Base-by-base conservation (phyloP, 2,113 vertebrate species). In the Scatophagus argus region DNA sequence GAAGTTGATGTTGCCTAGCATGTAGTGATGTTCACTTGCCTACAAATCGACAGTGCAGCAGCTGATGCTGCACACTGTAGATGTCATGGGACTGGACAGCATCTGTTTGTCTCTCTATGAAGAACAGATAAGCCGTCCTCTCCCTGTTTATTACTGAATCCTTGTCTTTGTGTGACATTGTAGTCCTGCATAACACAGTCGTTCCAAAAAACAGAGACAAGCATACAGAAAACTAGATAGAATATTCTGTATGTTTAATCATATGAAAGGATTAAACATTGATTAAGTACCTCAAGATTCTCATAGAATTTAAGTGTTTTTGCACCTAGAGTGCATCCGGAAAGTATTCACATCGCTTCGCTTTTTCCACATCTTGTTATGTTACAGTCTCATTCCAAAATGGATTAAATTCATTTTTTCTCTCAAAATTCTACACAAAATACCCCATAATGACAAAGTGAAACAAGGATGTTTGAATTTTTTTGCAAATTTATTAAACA, bases 51-150 rank as follows among this genome's bases (percentile, higher is more conserved):
- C 68, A 66, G 32, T 58, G 41, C 29, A 64, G 44, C 68, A 58
- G 68, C 83, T 74, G 83, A 81, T 58, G 73, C 73, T 58, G 68
- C 63, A 31, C 36, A 43, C 67, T 47, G 23, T 21, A 38, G 23
- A 39, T 62, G 70, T 76, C 77, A 70, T 47, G 64, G 62, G 78
- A 69, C 46, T 23, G 58, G 12, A 72, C 52, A 36, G 61, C 67
- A 36, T 36, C 77, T 77, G 68, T 65, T 63, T 83, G 32, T 49
- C 34, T 46, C 38, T 59, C 14, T 38, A 17, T 0, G 4, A 65
- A 44, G 47, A 76, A 55, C 47, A 49, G 51, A 60, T 31, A 69
- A 68, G 10, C 8, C 23, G 59, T 21, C 27, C 21, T 56, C 61
- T 67, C n/a, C 41, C 38, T 39, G 47, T 62, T 74, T 10, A 25